Evolutionary conservation across 2,888 invertebrate genomes (phyloP), one percentile per base, ranked within the genome.

Genomic region (Lottia gigantea): DNA sequence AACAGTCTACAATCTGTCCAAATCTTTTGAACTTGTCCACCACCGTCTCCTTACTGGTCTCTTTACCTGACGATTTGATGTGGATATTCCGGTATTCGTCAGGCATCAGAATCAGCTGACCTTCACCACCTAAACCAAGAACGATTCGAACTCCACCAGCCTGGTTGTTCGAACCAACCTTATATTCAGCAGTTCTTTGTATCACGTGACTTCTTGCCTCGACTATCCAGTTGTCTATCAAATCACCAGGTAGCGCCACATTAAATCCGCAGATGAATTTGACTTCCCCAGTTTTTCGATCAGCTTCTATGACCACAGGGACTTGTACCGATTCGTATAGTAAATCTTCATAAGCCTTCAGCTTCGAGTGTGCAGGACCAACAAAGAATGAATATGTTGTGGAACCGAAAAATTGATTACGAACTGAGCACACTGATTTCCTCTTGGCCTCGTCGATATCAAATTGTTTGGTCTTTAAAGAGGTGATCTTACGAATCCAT

Each of bases 61-160:
- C n/a, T 12, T 64, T 40, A 15, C 46, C 66, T 11, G 74, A 68
- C 15, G 66, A 71, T 16, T 69, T 75, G 40, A 82, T 73, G 26
- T 77, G 71, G 25, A 82, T 68, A 46, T 76, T 72, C 49, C 78
- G 77, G 70, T 74, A 82, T 64, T 84, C 75, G 46, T 78, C 46
- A 46, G 82, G 80, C 78, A 80, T 78, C 23, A 83, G 74, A 8
- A 84, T 63, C 15, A 76, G 73, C 19, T 67, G 65, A 8, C 79
- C 75, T 31, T 68, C 65, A 25, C 77, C 82, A 4, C 83, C 83
- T 15, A 67, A 66, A 8, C 80, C 77, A 46, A 83, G 49, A 4
- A 82, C 62, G 16, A 75, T 81, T 45, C 79, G 71, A 15, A 78
- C 68, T 25, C 75, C 78, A 26, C 67, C 66, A 12, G 66, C 62